phyloP scores from a whole-genome alignment of 2,113 vertebrate genomes.

The Bungarus multicinctus region DNA sequence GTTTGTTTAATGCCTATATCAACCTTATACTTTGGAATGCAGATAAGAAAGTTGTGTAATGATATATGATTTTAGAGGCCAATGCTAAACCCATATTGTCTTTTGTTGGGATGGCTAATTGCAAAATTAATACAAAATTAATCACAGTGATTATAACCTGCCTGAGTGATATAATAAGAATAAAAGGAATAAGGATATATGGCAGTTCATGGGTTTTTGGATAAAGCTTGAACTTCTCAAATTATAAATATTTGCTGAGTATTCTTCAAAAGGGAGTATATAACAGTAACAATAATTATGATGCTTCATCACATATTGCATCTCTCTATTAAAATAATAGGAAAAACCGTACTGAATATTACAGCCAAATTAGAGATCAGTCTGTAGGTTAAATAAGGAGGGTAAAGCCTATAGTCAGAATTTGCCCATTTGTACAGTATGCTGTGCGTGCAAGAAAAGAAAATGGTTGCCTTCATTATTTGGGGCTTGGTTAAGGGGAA shows the following conservation, averaged over 20 bases:
- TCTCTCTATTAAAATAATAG: background rate
- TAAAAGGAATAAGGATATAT: background rate
- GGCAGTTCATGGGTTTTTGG: background rate
- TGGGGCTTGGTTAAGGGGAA: background rate
- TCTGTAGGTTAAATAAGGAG: background rate
- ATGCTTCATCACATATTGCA: background rate
- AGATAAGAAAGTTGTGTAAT: background rate
- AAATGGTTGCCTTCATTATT: background rate
- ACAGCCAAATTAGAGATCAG: background rate
- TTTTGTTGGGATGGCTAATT: background rate
- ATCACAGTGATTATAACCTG: background rate
- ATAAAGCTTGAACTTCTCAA: background rate
- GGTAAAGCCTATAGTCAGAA: background rate
- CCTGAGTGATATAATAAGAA: background rate
- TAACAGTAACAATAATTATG: background rate
- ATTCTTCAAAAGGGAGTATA: background rate
- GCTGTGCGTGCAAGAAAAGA: background rate
- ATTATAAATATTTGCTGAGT: background rate
- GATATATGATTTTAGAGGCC: background rate
- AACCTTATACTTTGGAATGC: background rate
- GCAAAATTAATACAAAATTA: background rate
- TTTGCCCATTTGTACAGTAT: background rate
- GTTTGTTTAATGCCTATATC: constrained; percentile 16
- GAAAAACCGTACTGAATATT: background rate
- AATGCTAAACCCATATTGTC: background rate